Conservation (phyloP, 2,888 invertebrate species). For the Lasioglossum pauxillum region DNA sequence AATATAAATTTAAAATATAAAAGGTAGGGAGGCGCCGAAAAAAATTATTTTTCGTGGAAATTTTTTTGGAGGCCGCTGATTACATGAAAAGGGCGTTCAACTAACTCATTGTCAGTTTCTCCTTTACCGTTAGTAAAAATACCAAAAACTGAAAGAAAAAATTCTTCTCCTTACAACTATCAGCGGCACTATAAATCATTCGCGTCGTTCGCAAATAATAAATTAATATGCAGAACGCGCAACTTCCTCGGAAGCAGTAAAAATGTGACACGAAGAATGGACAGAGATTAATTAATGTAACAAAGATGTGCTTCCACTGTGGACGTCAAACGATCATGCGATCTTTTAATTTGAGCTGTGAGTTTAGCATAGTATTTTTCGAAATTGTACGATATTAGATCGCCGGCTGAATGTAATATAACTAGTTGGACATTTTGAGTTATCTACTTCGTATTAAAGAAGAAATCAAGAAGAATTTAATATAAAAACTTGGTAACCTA, state of each 20-base stretch:
- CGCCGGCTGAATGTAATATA: too few relatives aligned
- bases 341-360: neutral
- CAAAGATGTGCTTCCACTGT: neutral
- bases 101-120: neutral
- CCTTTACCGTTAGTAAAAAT: neutral
- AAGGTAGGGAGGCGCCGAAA: too few relatives aligned
- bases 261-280: neutral
- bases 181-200: neutral
- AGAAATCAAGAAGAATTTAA: too few relatives aligned
- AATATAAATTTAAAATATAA: too few relatives aligned
- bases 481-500: too few relatives aligned
- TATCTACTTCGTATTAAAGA: too few relatives aligned
- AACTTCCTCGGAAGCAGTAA: neutral
- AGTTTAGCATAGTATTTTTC: neutral
- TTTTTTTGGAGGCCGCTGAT: too few relatives aligned
- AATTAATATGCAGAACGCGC: neutral
- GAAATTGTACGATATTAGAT: neutral
- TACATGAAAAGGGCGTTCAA: too few relatives aligned
- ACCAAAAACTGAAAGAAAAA: neutral
- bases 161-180: neutral
- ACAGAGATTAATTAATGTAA: neutral
- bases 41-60: too few relatives aligned
- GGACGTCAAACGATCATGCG: neutral
- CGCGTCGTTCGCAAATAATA: neutral
- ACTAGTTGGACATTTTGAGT: too few relatives aligned